These are phyloP conservation scores for Myxocyprinus asiaticus DNA, from an alignment of 2,113 vertebrate species.

Conservation along the genomic window DNA sequence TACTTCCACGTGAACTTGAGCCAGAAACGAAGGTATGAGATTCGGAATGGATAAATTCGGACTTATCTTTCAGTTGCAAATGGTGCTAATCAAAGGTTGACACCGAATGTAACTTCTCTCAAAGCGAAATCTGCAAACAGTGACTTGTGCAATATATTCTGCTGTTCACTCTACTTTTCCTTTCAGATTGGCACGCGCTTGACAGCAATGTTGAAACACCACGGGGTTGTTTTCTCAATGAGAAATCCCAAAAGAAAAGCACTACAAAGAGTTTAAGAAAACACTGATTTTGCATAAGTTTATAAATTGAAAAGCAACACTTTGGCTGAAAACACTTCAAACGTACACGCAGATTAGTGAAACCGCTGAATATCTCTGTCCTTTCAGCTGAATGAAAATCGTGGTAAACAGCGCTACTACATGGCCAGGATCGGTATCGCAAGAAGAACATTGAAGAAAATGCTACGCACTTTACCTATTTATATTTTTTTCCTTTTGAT, in stretches of 20 bases:
- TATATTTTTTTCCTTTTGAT: not conserved
- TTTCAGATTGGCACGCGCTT: slow-evolving; percentile 20
- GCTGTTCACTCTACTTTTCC: slow-evolving; percentile 3
- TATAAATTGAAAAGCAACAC: not conserved
- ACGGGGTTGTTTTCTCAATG: not conserved
- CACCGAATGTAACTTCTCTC: slow-evolving; percentile 21
- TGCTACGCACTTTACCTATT: not conserved
- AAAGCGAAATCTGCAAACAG: slow-evolving; percentile 23
- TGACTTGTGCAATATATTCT: slow-evolving; percentile 24
- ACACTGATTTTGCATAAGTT: not conserved
- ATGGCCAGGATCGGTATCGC: not conserved
- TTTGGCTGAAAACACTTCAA: not conserved
- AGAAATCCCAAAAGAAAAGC: not conserved
- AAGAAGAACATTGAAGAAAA: not conserved
- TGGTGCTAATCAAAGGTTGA: slow-evolving; percentile 24
- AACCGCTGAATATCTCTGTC: not conserved
- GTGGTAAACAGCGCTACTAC: not conserved
- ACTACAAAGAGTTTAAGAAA: not conserved
- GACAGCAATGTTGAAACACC: slow-evolving; percentile 30
- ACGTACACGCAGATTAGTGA: not conserved
- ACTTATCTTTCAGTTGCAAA: not conserved
- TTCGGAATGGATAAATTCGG: not conserved
- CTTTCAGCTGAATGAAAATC: not conserved
- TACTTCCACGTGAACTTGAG: slow-evolving; percentile 8
- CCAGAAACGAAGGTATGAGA: not conserved